These are phyloP conservation scores for Oreochromis niloticus DNA, from an alignment of 2,113 vertebrate species.

Conservation along the genomic window DNA sequence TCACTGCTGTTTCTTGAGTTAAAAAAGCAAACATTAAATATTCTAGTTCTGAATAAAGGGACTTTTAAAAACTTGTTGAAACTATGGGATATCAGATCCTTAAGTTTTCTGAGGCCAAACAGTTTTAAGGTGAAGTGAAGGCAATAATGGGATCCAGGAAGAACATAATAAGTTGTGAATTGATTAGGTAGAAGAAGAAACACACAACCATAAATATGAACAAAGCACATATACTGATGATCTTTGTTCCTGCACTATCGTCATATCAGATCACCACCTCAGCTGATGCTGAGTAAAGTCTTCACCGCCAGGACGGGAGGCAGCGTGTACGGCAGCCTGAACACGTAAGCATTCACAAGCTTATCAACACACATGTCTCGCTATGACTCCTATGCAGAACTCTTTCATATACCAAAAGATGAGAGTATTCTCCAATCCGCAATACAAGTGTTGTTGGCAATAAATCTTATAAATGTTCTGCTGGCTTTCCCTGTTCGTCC, in stretches of 20 bases:
- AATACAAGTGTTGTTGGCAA: background rate
- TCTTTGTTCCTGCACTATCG: constrained; percentile 27
- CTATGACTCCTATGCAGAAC: background rate
- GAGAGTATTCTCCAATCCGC: background rate
- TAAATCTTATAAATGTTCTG: background rate
- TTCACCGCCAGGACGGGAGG: constrained; percentile 95
- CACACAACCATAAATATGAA: background rate
- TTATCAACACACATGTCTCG: background rate
- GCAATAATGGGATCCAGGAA: background rate
- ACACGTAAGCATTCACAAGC: constrained; percentile 83
- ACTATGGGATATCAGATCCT: background rate
- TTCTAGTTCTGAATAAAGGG: background rate
- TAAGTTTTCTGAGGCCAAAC: background rate
- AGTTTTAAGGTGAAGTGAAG: background rate
- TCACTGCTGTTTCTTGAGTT: background rate
- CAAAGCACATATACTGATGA: background rate
- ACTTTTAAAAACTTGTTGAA: background rate
- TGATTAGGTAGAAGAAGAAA: background rate
- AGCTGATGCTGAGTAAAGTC: constrained; percentile 98
- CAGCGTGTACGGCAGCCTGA: constrained; percentile 94
- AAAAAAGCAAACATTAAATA: background rate
- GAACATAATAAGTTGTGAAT: background rate
- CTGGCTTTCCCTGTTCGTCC: background rate
- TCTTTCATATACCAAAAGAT: background rate
- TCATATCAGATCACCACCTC: constrained; percentile 85